Conservation (phyloP, 2,888 invertebrate genomes). For the Limnephilus rhombicus region DNA sequence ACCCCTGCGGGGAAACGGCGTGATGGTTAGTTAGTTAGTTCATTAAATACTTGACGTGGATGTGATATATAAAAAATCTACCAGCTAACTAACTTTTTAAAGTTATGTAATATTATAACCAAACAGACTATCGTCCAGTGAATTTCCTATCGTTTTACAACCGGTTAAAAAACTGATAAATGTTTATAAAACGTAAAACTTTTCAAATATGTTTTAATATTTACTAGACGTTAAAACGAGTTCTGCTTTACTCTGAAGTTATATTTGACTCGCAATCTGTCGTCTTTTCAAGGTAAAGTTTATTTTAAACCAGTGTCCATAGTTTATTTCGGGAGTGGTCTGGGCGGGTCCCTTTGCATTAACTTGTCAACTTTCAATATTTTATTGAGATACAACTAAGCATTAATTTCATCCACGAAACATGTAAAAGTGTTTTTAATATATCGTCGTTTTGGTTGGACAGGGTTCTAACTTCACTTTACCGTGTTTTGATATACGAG, state of each 20-base stretch:
- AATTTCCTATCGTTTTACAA: neutral
- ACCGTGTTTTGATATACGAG: no score
- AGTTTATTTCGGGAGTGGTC: neutral
- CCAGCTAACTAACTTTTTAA: neutral
- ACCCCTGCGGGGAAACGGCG: no score
- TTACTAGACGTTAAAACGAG: neutral
- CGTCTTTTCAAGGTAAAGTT: conserved; percentile 8
- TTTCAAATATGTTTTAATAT: neutral
- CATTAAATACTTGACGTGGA: neutral
- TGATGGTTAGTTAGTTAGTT: no score
- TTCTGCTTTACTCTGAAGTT: neutral
- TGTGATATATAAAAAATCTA: neutral
- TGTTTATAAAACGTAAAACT: neutral
- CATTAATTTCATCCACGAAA: neutral
- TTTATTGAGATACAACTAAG: neutral
- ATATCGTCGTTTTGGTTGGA: no score
- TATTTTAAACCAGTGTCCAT: neutral
- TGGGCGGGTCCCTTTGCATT: neutral
- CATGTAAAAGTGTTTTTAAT: no score
- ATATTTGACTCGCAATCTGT: neutral
- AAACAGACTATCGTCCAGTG: neutral
- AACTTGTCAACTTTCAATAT: neutral
- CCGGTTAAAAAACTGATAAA: neutral
- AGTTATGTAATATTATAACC: neutral
- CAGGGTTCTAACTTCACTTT: no score